A percentile compares a stretch with the other conserved stretches of the same genome.
Evolutionary conservation across 2,113 vertebrate genomes (phyloP).

Genomic region (Brienomyrus longianalis): DNA sequence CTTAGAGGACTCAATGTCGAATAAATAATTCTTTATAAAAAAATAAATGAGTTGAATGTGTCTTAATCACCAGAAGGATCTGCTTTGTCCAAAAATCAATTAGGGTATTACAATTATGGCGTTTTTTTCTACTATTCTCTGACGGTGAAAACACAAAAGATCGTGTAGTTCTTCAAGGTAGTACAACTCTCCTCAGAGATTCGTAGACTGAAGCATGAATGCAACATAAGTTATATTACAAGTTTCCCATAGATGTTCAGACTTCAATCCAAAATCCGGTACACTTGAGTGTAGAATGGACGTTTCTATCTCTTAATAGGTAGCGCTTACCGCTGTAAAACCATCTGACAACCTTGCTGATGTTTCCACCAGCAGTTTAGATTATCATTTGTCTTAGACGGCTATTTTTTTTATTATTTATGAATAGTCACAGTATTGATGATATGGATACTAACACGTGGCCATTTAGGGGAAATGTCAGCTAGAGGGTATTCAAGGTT

Average conservation of each 20-base stretch:
- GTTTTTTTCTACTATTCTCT: background rate
- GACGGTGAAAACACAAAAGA: background rate
- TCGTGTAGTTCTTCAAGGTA: background rate
- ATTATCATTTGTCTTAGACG: background rate
- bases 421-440: background rate
- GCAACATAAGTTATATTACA: background rate
- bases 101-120: background rate
- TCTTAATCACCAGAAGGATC: background rate
- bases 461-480: background rate
- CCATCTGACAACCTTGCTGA: background rate
- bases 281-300: background rate
- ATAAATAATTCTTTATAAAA: slow-evolving; percentile 12
- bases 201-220: background rate
- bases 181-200: background rate
- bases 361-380: background rate
- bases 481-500: background rate
- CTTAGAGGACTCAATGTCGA: slow-evolving; percentile 2
- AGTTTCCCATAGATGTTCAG: background rate
- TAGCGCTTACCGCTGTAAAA: background rate
- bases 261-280: background rate
- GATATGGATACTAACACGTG: background rate
- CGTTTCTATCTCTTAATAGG: background rate
- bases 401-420: background rate
- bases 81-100: background rate
- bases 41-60: background rate